These are phyloP conservation scores for Nyleta sp. DNA, from an alignment of 2,888 invertebrate species.

Conservation along the genomic window DNA sequence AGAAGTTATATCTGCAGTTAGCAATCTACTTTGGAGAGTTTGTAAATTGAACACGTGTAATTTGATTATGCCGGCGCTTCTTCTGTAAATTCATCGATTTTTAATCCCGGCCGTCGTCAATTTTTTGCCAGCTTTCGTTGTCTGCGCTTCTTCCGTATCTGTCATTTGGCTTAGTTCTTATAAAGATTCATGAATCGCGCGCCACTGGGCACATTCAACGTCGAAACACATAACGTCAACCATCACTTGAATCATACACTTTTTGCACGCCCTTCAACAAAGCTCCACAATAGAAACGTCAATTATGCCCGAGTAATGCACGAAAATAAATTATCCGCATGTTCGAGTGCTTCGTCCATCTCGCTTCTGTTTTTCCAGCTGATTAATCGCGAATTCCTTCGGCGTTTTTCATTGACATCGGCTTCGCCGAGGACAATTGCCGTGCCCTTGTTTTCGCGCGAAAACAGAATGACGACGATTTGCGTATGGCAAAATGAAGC, in stretches of 20 bases:
- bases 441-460: background rate
- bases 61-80: slow-evolving; percentile 20
- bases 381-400: slow-evolving; percentile 5
- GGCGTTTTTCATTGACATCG: background rate
- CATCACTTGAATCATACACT: slow-evolving; percentile 25
- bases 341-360: too few relatives aligned
- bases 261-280: slow-evolving; percentile 1
- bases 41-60: slow-evolving; percentile 27
- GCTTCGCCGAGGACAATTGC: background rate
- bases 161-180: slow-evolving; percentile 34
- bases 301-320: slow-evolving; percentile 4
- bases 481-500: slow-evolving; percentile 10
- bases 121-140: slow-evolving; percentile 22
- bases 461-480: slow-evolving; percentile 22
- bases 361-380: slow-evolving; percentile 4
- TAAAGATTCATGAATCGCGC: slow-evolving; percentile 36
- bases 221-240: slow-evolving; percentile 13
- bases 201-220: slow-evolving; percentile 11
- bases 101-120: slow-evolving; percentile 20
- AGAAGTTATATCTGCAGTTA: too few relatives aligned
- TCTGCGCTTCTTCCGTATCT: slow-evolving; percentile 12
- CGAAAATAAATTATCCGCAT: background rate
- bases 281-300: slow-evolving; percentile 14
- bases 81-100: slow-evolving; percentile 36
- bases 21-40: too few relatives aligned